phyloP scores from a whole-genome alignment of 1,140 invertebrate species.

The Drosophila trapezifrons region DNA sequence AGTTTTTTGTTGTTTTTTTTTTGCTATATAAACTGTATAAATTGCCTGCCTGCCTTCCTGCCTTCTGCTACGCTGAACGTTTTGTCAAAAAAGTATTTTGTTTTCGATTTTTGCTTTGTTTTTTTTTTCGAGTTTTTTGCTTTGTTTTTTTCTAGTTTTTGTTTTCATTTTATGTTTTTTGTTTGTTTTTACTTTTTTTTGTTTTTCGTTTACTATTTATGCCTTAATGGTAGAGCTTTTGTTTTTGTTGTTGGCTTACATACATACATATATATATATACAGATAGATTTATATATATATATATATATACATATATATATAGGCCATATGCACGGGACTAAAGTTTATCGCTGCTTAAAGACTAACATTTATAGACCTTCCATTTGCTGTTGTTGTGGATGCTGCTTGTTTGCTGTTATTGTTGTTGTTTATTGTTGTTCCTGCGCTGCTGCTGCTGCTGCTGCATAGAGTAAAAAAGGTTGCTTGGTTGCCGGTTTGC shows the following conservation, averaged over 20 bases:
- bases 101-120: constrained; percentile 55
- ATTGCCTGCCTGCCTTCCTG: constrained; percentile 53
- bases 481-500: constrained; percentile 18
- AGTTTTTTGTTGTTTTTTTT: constrained; percentile 37
- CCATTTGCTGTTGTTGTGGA: constrained; percentile 51
- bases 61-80: constrained; percentile 65
- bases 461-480: constrained; percentile 36
- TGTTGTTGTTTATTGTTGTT: constrained; percentile 14
- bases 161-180: constrained; percentile 36
- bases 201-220: constrained; percentile 69
- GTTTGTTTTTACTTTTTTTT: constrained; percentile 42
- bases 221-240: constrained; percentile 69
- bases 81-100: constrained; percentile 64
- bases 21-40: constrained; percentile 80
- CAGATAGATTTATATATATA: constrained; percentile 18
- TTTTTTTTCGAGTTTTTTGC: constrained; percentile 28
- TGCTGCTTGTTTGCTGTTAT: constrained; percentile 22
- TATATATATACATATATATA: constrained; percentile 27
- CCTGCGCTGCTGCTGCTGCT: constrained; percentile 9
- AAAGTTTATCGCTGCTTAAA: constrained; percentile 71
- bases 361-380: constrained; percentile 78
- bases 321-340: constrained; percentile 63
- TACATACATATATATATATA: constrained; percentile 42
- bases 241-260: constrained; percentile 57
- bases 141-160: constrained; percentile 44